Base-by-base conservation (phyloP, 2,113 vertebrate genomes). In the Nematolebias whitei region DNA sequence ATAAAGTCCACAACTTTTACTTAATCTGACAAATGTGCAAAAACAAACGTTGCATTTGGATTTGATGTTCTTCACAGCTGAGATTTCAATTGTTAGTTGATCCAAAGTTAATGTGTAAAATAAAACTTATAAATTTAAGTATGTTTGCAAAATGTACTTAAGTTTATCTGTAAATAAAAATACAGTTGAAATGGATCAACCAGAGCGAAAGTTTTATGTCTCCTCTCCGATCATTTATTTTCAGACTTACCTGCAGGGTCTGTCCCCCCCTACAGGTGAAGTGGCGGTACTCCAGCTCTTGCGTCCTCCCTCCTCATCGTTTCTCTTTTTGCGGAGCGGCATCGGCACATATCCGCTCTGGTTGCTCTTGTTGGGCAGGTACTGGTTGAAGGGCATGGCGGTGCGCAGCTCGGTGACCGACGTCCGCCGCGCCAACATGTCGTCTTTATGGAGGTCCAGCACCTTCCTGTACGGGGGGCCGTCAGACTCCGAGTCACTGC, bases 381-480 rank as follows among this genome's bases (percentile, higher is more conserved):
- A 99, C 91, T 99, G 98, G 91, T 99, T 99, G 81, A 99, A 99
- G 85, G 98, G 97, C 92, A 99, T 92, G 72, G 92, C 92, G 56
- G 94, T 93, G 35, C 95, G 94, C 2, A 89, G 95, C 88, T 99
- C 96, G 32, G 93, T 95, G 0, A 94, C 93, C 12, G 97, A 98
- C 4, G 95, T 94, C 71, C 98, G 88, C 38, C 98, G 91, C 0
- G 96, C 95, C 74, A 95, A 86, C 98, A 99, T 99, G 86, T 99
- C 98, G 60, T 99, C 98, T 79, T 96, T 97, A 55, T 95, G 95
- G 67, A 99, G 91, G 51, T 99, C 98, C 0, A 96, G 97, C 72
- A 96, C 85, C 91, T 95, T 98, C 88, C 96, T 92, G 85, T 95
- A 93, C 14, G 94, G 92, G 10, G 96, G 91, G 54, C 94, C 87